Evolutionary conservation across 2,888 invertebrate genomes (phyloP).

Genomic region (Limnephilus lunatus): DNA sequence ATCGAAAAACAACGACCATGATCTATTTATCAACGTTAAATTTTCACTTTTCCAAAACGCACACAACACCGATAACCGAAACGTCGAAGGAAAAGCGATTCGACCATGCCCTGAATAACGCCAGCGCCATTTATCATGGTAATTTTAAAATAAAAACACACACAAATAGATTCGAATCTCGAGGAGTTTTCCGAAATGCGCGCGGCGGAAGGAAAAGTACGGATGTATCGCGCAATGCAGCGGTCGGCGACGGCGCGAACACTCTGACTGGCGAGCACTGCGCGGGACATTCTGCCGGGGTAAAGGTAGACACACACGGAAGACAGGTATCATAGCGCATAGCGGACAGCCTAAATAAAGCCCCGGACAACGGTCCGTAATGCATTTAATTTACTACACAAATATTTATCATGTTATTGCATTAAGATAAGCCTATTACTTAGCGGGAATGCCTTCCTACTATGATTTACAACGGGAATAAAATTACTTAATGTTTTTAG

Average conservation of each 20-base stretch:
- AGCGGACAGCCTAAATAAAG: neutral
- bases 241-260: constrained; percentile 51
- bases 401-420: too few species aligned
- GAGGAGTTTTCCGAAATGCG: constrained; percentile 42
- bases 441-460: neutral
- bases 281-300: constrained; percentile 28
- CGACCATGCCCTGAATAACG: constrained; percentile 1
- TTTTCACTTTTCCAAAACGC: constrained; percentile 44
- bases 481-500: neutral
- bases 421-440: neutral
- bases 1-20: constrained; percentile 7
- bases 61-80: neutral
- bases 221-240: constrained; percentile 57
- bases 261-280: constrained; percentile 28
- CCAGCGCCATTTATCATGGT: neutral
- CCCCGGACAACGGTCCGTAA: neutral
- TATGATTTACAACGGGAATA: neutral
- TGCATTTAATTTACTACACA: neutral
- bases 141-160: constrained; percentile 3
- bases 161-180: constrained; percentile 33
- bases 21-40: neutral
- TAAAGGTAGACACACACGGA: constrained; percentile 28
- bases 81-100: neutral
- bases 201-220: constrained; percentile 53
- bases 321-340: neutral